phyloP scores from a whole-genome alignment of 2,113 vertebrate species.

The Apeltes quadracus region DNA sequence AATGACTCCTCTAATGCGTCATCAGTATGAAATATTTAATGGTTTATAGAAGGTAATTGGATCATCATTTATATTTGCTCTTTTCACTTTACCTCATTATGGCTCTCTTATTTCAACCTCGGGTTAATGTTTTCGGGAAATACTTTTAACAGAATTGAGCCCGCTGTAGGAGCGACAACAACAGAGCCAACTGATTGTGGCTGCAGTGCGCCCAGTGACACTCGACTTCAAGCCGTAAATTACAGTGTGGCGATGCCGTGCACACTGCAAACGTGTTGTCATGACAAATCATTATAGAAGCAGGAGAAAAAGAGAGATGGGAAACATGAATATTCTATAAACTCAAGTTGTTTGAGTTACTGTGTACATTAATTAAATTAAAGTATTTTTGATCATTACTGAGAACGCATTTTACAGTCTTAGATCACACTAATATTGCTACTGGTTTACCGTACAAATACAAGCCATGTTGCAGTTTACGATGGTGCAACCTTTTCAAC shows the following conservation, averaged over 20 bases:
- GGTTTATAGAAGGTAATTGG: constrained; percentile 14
- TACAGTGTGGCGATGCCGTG: constrained; percentile 27
- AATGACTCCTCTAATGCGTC: constrained; percentile 41
- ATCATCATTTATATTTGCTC: constrained; percentile 23
- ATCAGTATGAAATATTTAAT: constrained; percentile 24
- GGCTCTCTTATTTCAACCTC: constrained; percentile 11
- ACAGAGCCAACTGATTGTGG: background rate
- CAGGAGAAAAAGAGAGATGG: background rate
- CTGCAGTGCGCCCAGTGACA: constrained; percentile 15
- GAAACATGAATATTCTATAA: background rate
- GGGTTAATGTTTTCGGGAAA: constrained; percentile 1
- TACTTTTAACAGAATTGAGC: background rate
- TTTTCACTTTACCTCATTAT: constrained; percentile 5
- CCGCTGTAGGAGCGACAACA: background rate
- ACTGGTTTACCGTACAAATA: background rate
- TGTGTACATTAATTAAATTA: background rate
- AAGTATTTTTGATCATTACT: background rate
- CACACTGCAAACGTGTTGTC: background rate
- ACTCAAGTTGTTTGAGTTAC: background rate
- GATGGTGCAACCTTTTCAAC: background rate
- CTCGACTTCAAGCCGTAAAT: constrained; percentile 26
- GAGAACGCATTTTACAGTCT: background rate
- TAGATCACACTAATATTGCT: background rate
- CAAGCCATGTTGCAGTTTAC: background rate
- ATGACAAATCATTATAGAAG: constrained; percentile 7